Percentiles rank a stretch among this genome's conserved stretches.
Evolutionary conservation across 2,888 invertebrate species (phyloP).

Genomic region (Crossocerus cetratus): DNA sequence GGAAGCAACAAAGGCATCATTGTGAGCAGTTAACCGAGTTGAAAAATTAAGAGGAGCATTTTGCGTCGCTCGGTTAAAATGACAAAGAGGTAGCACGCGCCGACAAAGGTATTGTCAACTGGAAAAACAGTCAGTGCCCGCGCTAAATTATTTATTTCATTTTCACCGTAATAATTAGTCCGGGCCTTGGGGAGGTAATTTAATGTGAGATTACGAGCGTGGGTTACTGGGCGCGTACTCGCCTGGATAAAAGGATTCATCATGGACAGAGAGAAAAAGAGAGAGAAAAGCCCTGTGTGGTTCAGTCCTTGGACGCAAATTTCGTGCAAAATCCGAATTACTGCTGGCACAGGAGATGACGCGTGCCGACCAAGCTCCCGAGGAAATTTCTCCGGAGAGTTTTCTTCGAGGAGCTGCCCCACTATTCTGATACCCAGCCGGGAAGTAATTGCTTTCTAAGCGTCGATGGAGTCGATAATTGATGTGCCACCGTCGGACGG

Average conservation of each 20-base stretch:
- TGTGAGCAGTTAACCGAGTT: too few relatives aligned
- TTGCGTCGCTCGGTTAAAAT: neutral
- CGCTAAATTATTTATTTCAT: neutral
- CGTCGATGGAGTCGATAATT: neutral
- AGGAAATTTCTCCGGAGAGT: neutral
- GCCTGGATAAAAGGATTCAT: neutral
- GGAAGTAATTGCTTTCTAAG: neutral
- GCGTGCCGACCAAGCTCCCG: neutral
- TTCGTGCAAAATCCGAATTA: neutral
- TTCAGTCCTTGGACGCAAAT: neutral
- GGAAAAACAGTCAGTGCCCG: neutral
- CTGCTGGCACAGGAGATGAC: neutral
- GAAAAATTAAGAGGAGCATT: neutral
- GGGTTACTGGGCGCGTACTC: neutral
- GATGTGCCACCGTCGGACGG: neutral
- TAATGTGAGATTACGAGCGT: neutral
- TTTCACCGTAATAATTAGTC: neutral
- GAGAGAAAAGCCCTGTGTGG: slow-evolving; percentile 2
- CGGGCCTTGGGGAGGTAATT: neutral
- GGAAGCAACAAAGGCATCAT: too few relatives aligned
- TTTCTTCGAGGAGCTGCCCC: neutral
- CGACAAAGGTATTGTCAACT: neutral
- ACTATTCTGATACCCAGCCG: neutral
- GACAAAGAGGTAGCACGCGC: neutral
- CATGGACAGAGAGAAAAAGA: slow-evolving; percentile 9